Conservation (phyloP, 2,113 vertebrate genomes). For the Equus quagga region DNA sequence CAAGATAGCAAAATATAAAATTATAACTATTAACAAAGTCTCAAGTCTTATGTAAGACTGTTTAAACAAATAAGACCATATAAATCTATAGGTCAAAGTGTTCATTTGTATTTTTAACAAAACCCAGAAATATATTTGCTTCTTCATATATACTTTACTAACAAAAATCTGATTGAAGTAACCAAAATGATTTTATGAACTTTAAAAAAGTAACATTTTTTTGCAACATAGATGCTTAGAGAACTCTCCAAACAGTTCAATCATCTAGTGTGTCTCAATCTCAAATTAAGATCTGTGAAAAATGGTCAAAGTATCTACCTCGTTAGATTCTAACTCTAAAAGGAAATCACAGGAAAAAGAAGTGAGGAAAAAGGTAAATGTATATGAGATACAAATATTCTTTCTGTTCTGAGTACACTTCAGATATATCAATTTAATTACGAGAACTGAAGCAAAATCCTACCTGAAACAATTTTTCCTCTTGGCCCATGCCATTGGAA, state of each 20-base stretch:
- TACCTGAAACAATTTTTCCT: slow-evolving; percentile 81
- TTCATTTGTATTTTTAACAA: not conserved
- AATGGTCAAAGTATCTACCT: not conserved
- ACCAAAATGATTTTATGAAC: not conserved
- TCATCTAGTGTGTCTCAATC: not conserved
- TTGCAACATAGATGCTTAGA: not conserved
- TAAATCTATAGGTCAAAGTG: not conserved
- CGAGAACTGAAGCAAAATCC: not conserved
- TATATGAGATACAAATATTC: not conserved
- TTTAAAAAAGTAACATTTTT: not conserved
- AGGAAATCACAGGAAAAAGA: not conserved
- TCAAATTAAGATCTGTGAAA: not conserved
- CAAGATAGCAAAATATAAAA: not conserved
- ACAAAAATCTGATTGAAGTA: not conserved
- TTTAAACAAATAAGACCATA: not conserved
- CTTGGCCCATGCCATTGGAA: slow-evolving; percentile 84
- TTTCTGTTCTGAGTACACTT: not conserved
- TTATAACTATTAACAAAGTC: not conserved
- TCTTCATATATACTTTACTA: not conserved
- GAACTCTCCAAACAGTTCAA: not conserved
- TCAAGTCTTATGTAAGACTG: not conserved
- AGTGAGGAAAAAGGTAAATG: not conserved
- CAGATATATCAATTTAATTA: not conserved
- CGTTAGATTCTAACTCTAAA: not conserved
- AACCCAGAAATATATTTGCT: not conserved